Conservation (phyloP, 1,140 invertebrate genomes). For the Drosophila orosa region DNA sequence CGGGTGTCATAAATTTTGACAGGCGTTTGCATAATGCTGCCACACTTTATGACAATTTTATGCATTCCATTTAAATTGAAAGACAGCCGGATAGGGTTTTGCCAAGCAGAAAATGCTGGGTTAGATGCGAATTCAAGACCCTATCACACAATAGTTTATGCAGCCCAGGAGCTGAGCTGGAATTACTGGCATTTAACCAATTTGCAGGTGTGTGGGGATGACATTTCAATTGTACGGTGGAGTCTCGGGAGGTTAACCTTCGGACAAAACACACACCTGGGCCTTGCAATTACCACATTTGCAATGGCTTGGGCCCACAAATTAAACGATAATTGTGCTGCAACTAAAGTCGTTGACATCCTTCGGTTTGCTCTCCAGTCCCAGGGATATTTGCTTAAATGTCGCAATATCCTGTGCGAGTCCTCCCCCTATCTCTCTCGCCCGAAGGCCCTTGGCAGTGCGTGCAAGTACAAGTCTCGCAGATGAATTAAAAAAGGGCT, state of each 20-base stretch:
- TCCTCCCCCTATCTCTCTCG: constrained; percentile 23
- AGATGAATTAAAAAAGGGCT: constrained; percentile 70
- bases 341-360: constrained; percentile 63
- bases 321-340: constrained; percentile 56
- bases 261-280: constrained; percentile 9
- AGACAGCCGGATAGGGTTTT: constrained; percentile 1
- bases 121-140: constrained; percentile 8
- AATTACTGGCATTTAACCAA: constrained; percentile 38
- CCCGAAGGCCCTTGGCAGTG: constrained; percentile 41
- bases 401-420: constrained; percentile 61
- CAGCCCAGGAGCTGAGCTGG: background rate
- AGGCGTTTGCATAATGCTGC: constrained; percentile 25
- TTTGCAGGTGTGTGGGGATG: constrained; percentile 45
- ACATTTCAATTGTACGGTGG: constrained; percentile 39
- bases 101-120: background rate
- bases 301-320: background rate
- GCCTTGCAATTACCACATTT: background rate
- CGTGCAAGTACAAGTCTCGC: constrained; percentile 48
- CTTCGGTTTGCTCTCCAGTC: constrained; percentile 16
- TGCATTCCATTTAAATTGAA: constrained; percentile 49
- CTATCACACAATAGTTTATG: constrained; percentile 26
- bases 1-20: constrained; percentile 40
- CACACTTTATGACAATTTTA: constrained; percentile 44
- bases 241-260: constrained; percentile 6
- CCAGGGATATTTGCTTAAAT: constrained; percentile 55